Evolutionary conservation across 35 echinoderm and acorn worm species (phyloP).

Genomic region (Anneissia japonica): DNA sequence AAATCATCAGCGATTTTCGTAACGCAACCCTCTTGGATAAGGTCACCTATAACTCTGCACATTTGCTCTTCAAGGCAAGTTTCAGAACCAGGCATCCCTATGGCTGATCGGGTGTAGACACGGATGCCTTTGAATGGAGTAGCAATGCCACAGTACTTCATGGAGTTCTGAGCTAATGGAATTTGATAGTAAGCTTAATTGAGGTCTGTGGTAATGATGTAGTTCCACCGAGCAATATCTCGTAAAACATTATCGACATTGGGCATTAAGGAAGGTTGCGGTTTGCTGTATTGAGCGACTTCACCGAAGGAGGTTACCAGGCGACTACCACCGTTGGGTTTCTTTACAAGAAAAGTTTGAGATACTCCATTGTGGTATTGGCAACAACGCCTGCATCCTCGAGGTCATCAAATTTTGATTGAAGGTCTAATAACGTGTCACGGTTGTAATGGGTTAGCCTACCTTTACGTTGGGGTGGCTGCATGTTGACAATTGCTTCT

Average conservation of each 20-base stretch:
- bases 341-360: background rate
- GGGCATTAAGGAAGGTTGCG: background rate
- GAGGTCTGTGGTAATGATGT: too few species aligned
- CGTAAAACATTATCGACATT: background rate
- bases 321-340: background rate
- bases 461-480: conserved; percentile 1
- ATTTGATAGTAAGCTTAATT: too few species aligned
- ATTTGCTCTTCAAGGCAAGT: conserved; percentile 43
- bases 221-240: background rate
- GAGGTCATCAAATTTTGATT: background rate
- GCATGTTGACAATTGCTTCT: conserved; percentile 7
- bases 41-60: conserved; percentile 21
- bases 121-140: conserved; percentile 47
- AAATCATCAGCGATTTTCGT: too few species aligned
- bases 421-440: background rate
- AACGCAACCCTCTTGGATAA: too few species aligned
- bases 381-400: background rate
- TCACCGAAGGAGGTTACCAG: background rate
- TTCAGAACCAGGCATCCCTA: conserved; percentile 65
- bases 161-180: background rate
- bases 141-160: conserved; percentile 26
- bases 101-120: conserved; percentile 50
- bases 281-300: background rate
- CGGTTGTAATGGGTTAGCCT: background rate
- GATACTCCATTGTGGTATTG: background rate